Percentiles rank a stretch among this genome's conserved stretches.
These are phyloP conservation scores for Ictalurus punctatus DNA, from an alignment of 2,113 vertebrate species.

Conservation along the genomic window DNA sequence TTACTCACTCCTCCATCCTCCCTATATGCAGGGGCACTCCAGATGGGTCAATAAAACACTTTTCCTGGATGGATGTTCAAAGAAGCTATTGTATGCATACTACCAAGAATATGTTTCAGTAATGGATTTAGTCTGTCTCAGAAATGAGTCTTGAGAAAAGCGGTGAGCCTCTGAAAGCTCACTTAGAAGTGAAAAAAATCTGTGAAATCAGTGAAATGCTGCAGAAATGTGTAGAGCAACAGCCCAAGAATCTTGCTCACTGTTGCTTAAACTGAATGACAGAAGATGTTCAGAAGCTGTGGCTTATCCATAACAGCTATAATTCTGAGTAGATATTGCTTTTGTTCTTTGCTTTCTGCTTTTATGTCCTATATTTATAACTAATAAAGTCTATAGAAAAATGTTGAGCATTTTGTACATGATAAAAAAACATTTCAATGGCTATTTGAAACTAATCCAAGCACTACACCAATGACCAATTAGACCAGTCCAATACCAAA, in stretches of 20 bases:
- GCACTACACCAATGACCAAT: neutral
- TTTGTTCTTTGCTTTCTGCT: neutral
- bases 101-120: neutral
- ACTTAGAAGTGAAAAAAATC: neutral
- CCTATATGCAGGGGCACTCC: neutral
- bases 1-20: neutral
- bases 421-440: neutral
- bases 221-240: neutral
- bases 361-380: neutral
- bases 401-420: neutral
- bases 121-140: neutral
- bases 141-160: neutral
- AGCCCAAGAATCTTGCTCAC: neutral
- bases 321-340: neutral
- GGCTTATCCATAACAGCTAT: neutral
- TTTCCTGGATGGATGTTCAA: neutral
- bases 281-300: neutral
- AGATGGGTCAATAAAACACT: neutral
- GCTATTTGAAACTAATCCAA: neutral
- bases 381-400: neutral
- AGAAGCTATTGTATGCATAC: neutral
- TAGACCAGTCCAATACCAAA: too few species aligned
- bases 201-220: neutral
- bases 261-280: neutral
- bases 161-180: neutral